Evolutionary conservation across 2,113 vertebrate species (phyloP), one percentile per base, ranked within the genome.

Genomic region (Microcebus jonahi): DNA sequence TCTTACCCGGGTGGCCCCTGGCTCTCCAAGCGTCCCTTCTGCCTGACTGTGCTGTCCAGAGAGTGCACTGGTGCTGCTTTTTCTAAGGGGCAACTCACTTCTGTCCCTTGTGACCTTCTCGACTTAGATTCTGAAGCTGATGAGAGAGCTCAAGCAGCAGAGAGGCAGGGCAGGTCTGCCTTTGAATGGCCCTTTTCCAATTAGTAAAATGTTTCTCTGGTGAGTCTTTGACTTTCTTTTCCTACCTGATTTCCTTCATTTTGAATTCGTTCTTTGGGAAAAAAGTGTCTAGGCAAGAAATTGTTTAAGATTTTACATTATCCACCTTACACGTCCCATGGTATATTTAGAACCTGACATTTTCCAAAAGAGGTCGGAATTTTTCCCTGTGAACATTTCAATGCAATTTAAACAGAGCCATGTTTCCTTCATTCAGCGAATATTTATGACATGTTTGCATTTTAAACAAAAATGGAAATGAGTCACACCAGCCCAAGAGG

Each of bases 331-430:
- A 83, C 36, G 92, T 63, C 90, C 57, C 73, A 25, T 50, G 86
- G 73, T 83, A 39, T 55, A 65, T 81, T 91, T 91, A 79, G 82
- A 91, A 36, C 45, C 86, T 87, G 96, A 57, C 77, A 3, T 96
- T 97, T 96, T 84, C 63, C 79, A 70, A 48, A 82, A 82, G 73
- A 89, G 91, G 67, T 68, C 67, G n/a, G 88, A 82, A n/a, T 50
- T 39, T 61, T n/a, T 86, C 65, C 61, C 59, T 92, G 61, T 8
- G 53, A 50, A 82, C 31, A 63, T 73, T 36, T 88, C 86, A 13
- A 0, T n/a, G 70, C 14, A 84, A 11, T 75, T 88, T 82, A n/a
- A 67, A 90, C 73, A 77, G 85, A 75, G 45, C 36, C 6, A 8
- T 6, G 36, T 67, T 91, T 57, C 71, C 75, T 77, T 87, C 4